Evolutionary conservation across 2,888 invertebrate genomes (phyloP).

Genomic region (Orchesellides sinensis): DNA sequence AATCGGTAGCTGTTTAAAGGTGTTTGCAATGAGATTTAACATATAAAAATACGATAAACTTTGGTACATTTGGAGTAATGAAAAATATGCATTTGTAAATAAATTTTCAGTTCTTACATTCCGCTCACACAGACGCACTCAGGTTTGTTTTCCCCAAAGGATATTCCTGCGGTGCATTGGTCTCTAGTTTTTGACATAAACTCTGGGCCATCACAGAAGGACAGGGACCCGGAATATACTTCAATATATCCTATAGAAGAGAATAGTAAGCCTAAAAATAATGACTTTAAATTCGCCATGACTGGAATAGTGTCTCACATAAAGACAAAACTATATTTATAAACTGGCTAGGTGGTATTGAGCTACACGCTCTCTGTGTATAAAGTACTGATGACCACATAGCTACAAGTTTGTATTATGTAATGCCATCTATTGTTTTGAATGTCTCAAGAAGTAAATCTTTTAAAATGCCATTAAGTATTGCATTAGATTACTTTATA

Average conservation of each 20-base stretch:
- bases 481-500: too few relatives aligned
- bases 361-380: too few relatives aligned
- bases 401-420: too few relatives aligned
- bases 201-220: constrained; percentile 54
- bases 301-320: too few relatives aligned
- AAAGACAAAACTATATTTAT: too few relatives aligned
- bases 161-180: constrained; percentile 57
- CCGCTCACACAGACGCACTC: constrained; percentile 70
- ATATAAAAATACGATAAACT: background rate
- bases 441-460: too few relatives aligned
- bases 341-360: too few relatives aligned
- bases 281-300: too few relatives aligned
- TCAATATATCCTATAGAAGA: background rate
- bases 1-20: constrained; percentile 66
- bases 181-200: constrained; percentile 46
- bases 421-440: too few relatives aligned
- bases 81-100: background rate
- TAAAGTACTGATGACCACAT: too few relatives aligned
- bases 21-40: too few relatives aligned
- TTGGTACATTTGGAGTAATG: background rate
- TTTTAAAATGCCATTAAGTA: too few relatives aligned
- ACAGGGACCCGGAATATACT: background rate
- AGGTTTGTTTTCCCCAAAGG: constrained; percentile 58
- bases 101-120: constrained; percentile 64
- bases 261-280: background rate